Percentiles rank a stretch among this genome's conserved stretches.
Evolutionary conservation across 2,797 vertebrate species (phyloP).

Genomic region (Liasis olivaceus): DNA sequence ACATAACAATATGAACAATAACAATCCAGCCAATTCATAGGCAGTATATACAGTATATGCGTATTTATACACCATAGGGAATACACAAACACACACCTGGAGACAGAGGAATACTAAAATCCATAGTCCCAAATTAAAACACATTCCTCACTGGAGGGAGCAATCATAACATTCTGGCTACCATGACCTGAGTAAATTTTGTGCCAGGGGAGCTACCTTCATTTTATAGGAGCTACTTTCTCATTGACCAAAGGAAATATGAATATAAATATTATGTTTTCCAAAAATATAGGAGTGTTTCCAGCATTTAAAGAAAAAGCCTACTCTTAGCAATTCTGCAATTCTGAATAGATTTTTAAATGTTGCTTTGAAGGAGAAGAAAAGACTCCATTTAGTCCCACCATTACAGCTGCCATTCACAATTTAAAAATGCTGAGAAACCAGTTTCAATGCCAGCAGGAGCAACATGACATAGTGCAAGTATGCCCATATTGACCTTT

Average conservation of each 20-base stretch:
- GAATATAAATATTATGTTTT: slow-evolving; percentile 32
- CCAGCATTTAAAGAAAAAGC: slow-evolving; percentile 35
- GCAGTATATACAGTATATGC: background rate
- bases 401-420: slow-evolving; percentile 52
- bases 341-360: background rate
- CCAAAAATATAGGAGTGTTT: slow-evolving; percentile 11
- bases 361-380: slow-evolving; percentile 22
- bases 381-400: slow-evolving; percentile 48
- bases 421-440: slow-evolving; percentile 68
- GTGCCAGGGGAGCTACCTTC: background rate
- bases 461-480: slow-evolving; percentile 49
- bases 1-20: background rate
- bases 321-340: slow-evolving; percentile 42
- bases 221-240: slow-evolving; percentile 32
- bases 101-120: background rate
- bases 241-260: slow-evolving; percentile 33
- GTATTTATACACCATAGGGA: background rate
- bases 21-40: background rate
- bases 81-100: background rate
- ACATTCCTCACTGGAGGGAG: background rate
- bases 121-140: background rate
- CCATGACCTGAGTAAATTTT: background rate
- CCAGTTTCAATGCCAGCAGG: slow-evolving; percentile 59
- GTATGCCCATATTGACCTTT: slow-evolving; percentile 64
- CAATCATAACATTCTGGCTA: background rate